Conservation (phyloP, 2,113 vertebrate species). For the Tylochromis polylepis region DNA sequence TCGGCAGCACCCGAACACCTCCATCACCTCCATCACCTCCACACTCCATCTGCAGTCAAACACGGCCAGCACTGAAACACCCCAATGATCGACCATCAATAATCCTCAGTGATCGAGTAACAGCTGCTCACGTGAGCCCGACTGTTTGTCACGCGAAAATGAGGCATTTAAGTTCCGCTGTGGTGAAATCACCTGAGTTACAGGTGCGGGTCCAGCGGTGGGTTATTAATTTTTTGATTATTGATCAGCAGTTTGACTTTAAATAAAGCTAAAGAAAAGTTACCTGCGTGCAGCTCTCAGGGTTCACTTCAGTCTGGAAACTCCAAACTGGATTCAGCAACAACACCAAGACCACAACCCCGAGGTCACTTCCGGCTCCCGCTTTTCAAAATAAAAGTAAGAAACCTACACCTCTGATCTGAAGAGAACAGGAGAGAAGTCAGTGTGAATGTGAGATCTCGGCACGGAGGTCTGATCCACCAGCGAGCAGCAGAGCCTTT, state of each 20-base stretch:
- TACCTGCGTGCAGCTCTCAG: not conserved
- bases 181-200: not conserved
- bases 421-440: not conserved
- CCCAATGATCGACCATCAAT: not conserved
- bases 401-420: not conserved
- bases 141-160: not conserved
- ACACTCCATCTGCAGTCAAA: not conserved
- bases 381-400: constrained; percentile 3
- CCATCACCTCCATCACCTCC: not conserved
- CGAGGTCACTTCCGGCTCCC: not conserved
- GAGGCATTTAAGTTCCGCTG: not conserved
- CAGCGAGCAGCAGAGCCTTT: too few relatives aligned
- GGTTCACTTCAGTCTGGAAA: not conserved
- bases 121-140: not conserved
- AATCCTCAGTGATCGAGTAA: not conserved
- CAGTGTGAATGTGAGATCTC: not conserved
- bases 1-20: not conserved
- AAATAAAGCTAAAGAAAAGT: not conserved
- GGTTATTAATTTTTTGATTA: not conserved
- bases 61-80: not conserved
- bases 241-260: not conserved
- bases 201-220: not conserved
- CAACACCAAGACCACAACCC: not conserved
- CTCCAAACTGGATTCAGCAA: not conserved
- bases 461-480: too few relatives aligned